These are phyloP conservation scores for Steromphala cineraria DNA, from an alignment of 2,888 invertebrate genomes.

Conservation along the genomic window DNA sequence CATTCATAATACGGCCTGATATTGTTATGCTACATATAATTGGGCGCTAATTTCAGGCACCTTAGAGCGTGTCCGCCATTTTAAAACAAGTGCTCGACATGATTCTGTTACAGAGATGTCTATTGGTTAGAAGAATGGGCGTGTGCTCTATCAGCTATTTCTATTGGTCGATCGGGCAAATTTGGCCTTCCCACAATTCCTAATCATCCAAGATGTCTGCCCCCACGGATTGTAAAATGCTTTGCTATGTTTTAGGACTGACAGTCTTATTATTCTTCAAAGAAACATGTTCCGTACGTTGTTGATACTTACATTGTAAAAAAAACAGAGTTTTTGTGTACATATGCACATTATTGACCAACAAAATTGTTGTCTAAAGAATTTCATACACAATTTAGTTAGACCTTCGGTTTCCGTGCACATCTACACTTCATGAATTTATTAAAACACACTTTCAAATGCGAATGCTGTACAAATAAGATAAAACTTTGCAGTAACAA, in stretches of 20 bases:
- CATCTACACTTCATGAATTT: no score
- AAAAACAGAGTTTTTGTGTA: no score
- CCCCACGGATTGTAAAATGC: conserved; percentile 18
- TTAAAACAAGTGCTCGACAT: conserved; percentile 16
- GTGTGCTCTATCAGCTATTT: background rate
- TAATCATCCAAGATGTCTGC: conserved; percentile 33
- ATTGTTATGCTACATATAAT: background rate
- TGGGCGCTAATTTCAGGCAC: background rate
- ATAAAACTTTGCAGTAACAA: no score
- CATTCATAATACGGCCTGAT: background rate
- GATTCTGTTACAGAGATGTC: background rate
- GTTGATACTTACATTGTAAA: no score
- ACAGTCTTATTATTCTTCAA: background rate
- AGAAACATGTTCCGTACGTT: background rate
- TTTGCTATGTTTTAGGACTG: background rate
- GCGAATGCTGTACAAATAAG: no score
- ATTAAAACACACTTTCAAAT: no score
- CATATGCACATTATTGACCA: no score
- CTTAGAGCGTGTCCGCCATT: conserved; percentile 18
- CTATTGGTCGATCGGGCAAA: conserved; percentile 10
- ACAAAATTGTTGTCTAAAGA: no score
- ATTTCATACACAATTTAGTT: no score
- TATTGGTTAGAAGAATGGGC: conserved; percentile 20
- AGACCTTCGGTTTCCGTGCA: no score
- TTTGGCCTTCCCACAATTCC: background rate